These are phyloP conservation scores for Nephrotoma appendiculata DNA, from an alignment of 2,888 invertebrate genomes.

Conservation along the genomic window DNA sequence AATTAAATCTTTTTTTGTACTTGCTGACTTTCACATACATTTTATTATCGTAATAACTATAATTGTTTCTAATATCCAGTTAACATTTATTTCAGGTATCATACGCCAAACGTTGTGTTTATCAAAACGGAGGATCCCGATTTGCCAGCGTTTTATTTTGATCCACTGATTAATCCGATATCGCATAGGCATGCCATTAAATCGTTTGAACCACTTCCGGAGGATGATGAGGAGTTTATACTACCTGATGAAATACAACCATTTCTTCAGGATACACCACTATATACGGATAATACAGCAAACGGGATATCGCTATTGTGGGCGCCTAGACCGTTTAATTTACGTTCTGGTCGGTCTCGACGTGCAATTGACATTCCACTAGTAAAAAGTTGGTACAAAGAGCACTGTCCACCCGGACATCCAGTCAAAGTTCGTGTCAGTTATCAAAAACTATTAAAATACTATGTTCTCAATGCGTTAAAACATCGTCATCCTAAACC, in stretches of 20 bases:
- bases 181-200: slow-evolving; percentile 85
- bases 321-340: slow-evolving; percentile 96
- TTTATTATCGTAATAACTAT: slow-evolving; percentile 3
- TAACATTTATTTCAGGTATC: slow-evolving; percentile 59
- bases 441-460: slow-evolving; percentile 96
- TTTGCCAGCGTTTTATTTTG: slow-evolving; percentile 98
- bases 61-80: slow-evolving; percentile 6
- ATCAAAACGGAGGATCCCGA: slow-evolving; percentile 99
- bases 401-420: slow-evolving; percentile 87
- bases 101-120: slow-evolving; percentile 96
- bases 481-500: slow-evolving; percentile 97
- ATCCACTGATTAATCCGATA: slow-evolving; percentile 98
- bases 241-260: slow-evolving; percentile 83
- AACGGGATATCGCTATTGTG: slow-evolving; percentile 94
- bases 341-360: slow-evolving; percentile 85
- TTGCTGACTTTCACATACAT: slow-evolving; percentile 44
- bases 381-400: slow-evolving; percentile 95
- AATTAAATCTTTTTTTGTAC: slow-evolving; percentile 23
- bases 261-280: slow-evolving; percentile 83
- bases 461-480: slow-evolving; percentile 93
- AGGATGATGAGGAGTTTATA: slow-evolving; percentile 89
- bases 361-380: slow-evolving; percentile 94
- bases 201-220: slow-evolving; percentile 71
- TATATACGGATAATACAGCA: slow-evolving; percentile 97
- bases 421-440: slow-evolving; percentile 99